Evolutionary conservation across 1,140 invertebrate species (phyloP).

Genomic region (Sitophilus oryzae): DNA sequence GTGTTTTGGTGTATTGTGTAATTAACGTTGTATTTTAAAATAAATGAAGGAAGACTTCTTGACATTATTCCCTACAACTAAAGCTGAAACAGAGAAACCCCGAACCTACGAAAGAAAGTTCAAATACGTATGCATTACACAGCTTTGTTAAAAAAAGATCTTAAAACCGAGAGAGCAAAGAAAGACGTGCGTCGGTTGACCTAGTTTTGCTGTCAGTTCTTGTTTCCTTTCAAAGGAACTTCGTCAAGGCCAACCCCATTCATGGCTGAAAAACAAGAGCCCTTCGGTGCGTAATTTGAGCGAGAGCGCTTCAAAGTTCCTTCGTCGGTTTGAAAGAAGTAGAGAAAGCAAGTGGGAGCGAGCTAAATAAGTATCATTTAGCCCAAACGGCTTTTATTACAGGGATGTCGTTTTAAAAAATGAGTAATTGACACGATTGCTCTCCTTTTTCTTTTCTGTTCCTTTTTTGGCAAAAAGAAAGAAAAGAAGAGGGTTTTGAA

Average conservation of each 20-base stretch:
- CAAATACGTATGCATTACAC: too few relatives aligned
- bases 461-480: too few relatives aligned
- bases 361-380: background rate
- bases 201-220: background rate
- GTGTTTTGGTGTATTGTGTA: too few relatives aligned
- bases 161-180: too few relatives aligned
- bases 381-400: background rate
- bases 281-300: background rate
- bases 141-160: too few relatives aligned
- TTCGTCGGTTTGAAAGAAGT: background rate
- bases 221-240: background rate
- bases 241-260: background rate
- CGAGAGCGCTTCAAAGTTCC: background rate
- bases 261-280: background rate
- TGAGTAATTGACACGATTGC: background rate
- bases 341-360: background rate
- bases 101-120: too few relatives aligned
- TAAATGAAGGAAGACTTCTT: too few relatives aligned
- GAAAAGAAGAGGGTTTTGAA: too few relatives aligned
- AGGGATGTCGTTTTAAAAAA: background rate
- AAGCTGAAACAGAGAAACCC: too few relatives aligned
- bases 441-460: too few relatives aligned
- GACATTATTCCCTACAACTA: too few relatives aligned
- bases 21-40: too few relatives aligned
- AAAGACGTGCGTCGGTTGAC: background rate